Base-by-base conservation (phyloP, 2,888 invertebrate species). In the Leucophenga montana region DNA sequence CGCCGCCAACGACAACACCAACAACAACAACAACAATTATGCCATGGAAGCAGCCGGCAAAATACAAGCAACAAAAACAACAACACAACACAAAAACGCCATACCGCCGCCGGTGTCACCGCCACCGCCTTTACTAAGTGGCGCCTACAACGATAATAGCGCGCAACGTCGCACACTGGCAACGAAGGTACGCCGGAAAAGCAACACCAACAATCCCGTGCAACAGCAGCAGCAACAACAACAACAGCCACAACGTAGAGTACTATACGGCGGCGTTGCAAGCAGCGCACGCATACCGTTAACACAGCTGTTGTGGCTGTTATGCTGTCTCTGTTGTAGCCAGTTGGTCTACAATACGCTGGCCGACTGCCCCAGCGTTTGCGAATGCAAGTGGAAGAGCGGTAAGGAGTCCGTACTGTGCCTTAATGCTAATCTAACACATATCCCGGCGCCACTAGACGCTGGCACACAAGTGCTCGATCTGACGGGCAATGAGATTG, bases 321-420 rank as follows among this genome's bases (percentile, higher is more conserved):
- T 85, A 18, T 85, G 85, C 77, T 86, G 86, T 56, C 81, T 87
- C 13, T 73, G 77, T 44, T 64, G 62, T 73, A 74, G 82, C 62
- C 83, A 80, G 74, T 78, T 88, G 72, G 80, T 80, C 11, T 79
- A 80, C 73, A 77, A 78, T 61, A 74, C 82, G 33, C 70, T 89
- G 76, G 92, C 92, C 84, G 93, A 93, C 81, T 94, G 94, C 86
- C 94, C 94, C 67, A 91, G 91, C 74, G 90, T 92, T 80, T 96
- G 95, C 90, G 94, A 95, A 89, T 95, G 95, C 91, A 95, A 95
- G 89, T 96, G 95, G 95, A 94, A 94, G 88, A 93, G 93, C 86
- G 95, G 95, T 82, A 95, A 95, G 89, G 95, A 95, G 89, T 94
- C 95, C 65, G 95, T 95, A 70, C 90, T 94, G 81, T 96, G 95